Percentiles rank a stretch among this genome's conserved stretches.
These are phyloP conservation scores for Herminia tarsipennalis DNA, from an alignment of 2,888 invertebrate species.

Conservation along the genomic window DNA sequence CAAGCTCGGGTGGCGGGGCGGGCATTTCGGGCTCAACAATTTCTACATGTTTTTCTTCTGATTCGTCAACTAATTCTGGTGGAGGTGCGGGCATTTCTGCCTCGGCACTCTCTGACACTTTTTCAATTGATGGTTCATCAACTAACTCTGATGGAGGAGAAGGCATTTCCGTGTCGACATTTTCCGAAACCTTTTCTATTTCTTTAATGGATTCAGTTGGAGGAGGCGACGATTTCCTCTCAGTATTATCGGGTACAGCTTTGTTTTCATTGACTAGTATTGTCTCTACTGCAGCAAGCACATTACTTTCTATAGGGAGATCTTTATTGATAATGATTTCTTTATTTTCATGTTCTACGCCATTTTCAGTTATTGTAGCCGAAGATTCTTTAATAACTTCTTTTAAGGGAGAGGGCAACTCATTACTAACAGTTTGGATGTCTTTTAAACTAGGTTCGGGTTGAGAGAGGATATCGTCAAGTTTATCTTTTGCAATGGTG, in stretches of 20 bases:
- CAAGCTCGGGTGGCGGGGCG: constrained; percentile 47
- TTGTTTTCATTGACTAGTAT: constrained; percentile 11
- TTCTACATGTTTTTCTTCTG: constrained; percentile 7
- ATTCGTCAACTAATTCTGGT: constrained; percentile 11
- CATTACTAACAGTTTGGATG: constrained; percentile 39
- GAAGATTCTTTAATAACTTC: constrained; percentile 39
- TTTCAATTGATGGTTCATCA: constrained; percentile 4
- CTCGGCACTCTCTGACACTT: constrained; percentile 13
- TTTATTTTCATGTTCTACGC: constrained; percentile 13
- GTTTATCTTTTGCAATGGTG: constrained; percentile 54
- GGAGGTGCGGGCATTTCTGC: constrained; percentile 20
- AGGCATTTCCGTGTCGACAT: constrained; percentile 46
- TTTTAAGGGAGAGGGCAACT: constrained; percentile 47
- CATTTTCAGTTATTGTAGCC: constrained; percentile 16
- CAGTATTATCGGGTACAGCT: constrained; percentile 39
- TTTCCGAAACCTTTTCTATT: constrained; percentile 9
- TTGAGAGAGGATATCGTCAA: constrained; percentile 44
- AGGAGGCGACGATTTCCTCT: too few relatives aligned
- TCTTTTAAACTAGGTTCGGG: constrained; percentile 32
- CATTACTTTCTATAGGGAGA: constrained; percentile 11
- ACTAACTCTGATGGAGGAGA: constrained; percentile 49
- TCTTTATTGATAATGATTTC: constrained; percentile 11
- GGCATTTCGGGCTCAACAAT: constrained; percentile 48
- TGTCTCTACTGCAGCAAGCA: constrained; percentile 17
- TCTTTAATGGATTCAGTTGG: constrained; percentile 33